Percentiles rank a stretch among this genome's conserved stretches.
Conservation (phyloP, 2,797 vertebrate species). For the Sebastes kiyomatsui region DNA sequence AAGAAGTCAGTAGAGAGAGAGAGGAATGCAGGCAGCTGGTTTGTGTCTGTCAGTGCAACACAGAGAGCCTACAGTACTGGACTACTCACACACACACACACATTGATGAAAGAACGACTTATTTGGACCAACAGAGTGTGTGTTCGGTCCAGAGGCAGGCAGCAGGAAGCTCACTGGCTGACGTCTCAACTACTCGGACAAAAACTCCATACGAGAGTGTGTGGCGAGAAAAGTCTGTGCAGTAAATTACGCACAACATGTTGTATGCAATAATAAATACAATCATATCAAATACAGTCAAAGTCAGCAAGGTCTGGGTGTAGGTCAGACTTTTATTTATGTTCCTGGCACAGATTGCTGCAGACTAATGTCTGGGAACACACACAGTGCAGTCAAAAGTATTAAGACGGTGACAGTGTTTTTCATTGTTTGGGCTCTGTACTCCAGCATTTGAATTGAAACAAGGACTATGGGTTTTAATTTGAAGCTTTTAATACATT, state of each 20-base stretch:
- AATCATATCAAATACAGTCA: constrained; percentile 7
- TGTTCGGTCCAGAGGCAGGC: constrained; percentile 57
- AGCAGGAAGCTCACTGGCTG: constrained; percentile 54
- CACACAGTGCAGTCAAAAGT: neutral
- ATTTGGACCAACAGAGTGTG: constrained; percentile 74
- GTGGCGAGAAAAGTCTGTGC: constrained; percentile 2
- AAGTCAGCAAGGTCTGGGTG: neutral
- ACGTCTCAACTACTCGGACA: constrained; percentile 61
- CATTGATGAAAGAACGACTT: constrained; percentile 76
- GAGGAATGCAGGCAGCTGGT: constrained; percentile 82
- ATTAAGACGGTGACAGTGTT: neutral
- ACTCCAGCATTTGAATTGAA: neutral
- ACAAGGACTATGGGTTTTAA: too few species aligned
- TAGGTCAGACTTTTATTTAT: neutral
- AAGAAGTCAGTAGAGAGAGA: constrained; percentile 65
- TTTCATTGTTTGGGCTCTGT: neutral
- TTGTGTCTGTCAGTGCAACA: constrained; percentile 82
- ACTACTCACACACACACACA: constrained; percentile 28
- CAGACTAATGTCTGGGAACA: neutral
- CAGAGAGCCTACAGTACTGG: constrained; percentile 80
- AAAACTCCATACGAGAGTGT: constrained; percentile 36
- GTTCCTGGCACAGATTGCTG: neutral
- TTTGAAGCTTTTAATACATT: neutral
- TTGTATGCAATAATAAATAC: neutral
- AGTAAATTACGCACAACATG: neutral